Percentiles rank a stretch among this genome's conserved stretches.
These are phyloP conservation scores for Drosophila neonasuta DNA, from an alignment of 2,888 invertebrate species.

Conservation along the genomic window DNA sequence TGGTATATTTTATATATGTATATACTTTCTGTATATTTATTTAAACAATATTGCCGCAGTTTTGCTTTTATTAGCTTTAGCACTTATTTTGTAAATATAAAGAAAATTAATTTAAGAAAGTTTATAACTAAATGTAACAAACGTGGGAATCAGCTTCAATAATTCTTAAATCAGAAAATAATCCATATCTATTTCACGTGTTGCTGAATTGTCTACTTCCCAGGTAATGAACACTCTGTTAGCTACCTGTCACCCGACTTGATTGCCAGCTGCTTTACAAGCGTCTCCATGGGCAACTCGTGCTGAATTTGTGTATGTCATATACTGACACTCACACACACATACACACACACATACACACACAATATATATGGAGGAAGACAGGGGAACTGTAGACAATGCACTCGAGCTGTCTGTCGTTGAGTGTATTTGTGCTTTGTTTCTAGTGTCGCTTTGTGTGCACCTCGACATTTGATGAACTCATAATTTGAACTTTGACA, in stretches of 20 bases:
- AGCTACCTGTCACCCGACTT: background rate
- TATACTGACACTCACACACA: background rate
- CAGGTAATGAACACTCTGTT: conserved; percentile 10
- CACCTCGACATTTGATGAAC: conserved; percentile 66
- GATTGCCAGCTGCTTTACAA: conserved; percentile 6
- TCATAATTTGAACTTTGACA: conserved; percentile 74
- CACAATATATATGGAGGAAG: background rate
- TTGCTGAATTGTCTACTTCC: conserved; percentile 10
- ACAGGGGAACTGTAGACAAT: conserved; percentile 41
- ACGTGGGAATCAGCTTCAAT: too few relatives aligned
- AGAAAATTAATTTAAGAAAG: too few relatives aligned
- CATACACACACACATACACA: background rate
- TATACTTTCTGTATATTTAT: too few relatives aligned
- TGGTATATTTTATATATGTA: too few relatives aligned
- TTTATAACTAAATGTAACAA: too few relatives aligned
- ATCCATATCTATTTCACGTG: background rate
- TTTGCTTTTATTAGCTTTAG: too few relatives aligned
- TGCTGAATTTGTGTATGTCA: conserved; percentile 16
- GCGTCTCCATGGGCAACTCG: conserved; percentile 15
- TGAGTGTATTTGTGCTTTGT: conserved; percentile 74
- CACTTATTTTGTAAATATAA: too few relatives aligned
- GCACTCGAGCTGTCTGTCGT: conserved; percentile 65
- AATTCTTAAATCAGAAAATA: too few relatives aligned
- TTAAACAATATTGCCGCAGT: too few relatives aligned
- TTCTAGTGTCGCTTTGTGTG: conserved; percentile 61